Evolutionary conservation across 2,797 vertebrate genomes (phyloP).

Genomic region (Hybognathus amarus): DNA sequence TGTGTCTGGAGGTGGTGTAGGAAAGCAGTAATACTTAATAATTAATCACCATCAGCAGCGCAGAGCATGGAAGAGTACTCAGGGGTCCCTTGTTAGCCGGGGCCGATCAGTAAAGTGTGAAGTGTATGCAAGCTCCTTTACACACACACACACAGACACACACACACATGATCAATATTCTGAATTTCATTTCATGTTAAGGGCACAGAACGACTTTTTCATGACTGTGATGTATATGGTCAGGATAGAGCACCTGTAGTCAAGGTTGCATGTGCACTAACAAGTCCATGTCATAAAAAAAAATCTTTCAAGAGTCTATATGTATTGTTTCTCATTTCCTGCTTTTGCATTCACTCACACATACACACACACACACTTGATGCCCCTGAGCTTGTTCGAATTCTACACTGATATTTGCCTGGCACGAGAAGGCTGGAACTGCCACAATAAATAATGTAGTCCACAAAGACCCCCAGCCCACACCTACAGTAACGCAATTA

Average conservation of each 20-base stretch:
- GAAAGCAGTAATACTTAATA: slow-evolving; percentile 60
- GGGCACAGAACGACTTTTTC: slow-evolving; percentile 12
- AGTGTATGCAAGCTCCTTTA: slow-evolving; percentile 41
- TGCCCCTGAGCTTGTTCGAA: slow-evolving; percentile 45
- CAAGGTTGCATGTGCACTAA: slow-evolving; percentile 37
- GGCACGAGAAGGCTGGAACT: slow-evolving; percentile 44
- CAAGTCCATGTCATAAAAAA: slow-evolving; percentile 24
- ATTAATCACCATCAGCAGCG: slow-evolving; percentile 78
- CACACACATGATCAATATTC: slow-evolving; percentile 47
- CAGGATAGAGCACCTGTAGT: background rate
- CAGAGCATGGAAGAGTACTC: slow-evolving; percentile 73
- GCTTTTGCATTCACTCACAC: slow-evolving; percentile 12
- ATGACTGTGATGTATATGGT: slow-evolving; percentile 23
- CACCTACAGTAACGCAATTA: slow-evolving; percentile 15
- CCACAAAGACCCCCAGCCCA: slow-evolving; percentile 37
- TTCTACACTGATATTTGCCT: slow-evolving; percentile 53
- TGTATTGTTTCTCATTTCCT: slow-evolving; percentile 47
- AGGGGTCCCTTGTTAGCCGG: slow-evolving; percentile 60
- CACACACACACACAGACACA: slow-evolving; percentile 12
- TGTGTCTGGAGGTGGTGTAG: slow-evolving; percentile 48
- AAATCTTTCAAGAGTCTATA: slow-evolving; percentile 25
- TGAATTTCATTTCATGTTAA: slow-evolving; percentile 34
- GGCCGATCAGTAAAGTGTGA: slow-evolving; percentile 55
- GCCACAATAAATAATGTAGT: slow-evolving; percentile 57
- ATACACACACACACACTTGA: slow-evolving; percentile 26